Evolutionary conservation across 2,888 invertebrate genomes (phyloP), one percentile per base, ranked within the genome.

Genomic region (Celastrina argiolus): DNA sequence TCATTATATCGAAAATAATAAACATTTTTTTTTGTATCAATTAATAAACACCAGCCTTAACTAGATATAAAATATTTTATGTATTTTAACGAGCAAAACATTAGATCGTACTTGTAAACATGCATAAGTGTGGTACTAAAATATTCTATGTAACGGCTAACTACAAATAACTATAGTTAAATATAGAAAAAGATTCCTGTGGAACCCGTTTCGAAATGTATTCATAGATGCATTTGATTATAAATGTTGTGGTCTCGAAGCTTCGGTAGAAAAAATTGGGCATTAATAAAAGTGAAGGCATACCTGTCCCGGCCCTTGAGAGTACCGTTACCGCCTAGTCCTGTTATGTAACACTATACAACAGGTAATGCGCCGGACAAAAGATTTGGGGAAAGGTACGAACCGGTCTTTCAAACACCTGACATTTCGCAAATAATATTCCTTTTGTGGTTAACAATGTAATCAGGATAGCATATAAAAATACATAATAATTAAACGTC

Each of bases 201-300:
- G 5, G 36, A 61, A 39, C 61, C 61, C 36, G 61, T 61, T 61
- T 61, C 18, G 16, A 51, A 58, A 59, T 34, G 26, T 34, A 59
- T 59, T 16, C 59, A 34, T 16, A 31, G 51, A 28, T 51, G 59
- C 31, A 34, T 16, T 31, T 10, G 34, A 61, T 61, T 61, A 61
- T 61, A 61, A 26, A 61, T 61, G 18, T 59, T 34, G 61, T 61
- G 61, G 61, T 61, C 61, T 61, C 61, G 39, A 61, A 70, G 68
- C 56, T 51, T 36, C 64, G 18, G 51, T 64, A 34, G 22, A 65
- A 66, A 70, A 70, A 70, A 67, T 65, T 63, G 66, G 64, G 63
- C 71, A 74, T 84, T 80, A 84, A 83, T 84, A 91, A 89, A 88
- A 88, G 88, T 87, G 87, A 88, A 87, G 81, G 90, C 84, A 84